phyloP scores from a whole-genome alignment of 1,140 invertebrate species.

The Polypedilum pembai region DNA sequence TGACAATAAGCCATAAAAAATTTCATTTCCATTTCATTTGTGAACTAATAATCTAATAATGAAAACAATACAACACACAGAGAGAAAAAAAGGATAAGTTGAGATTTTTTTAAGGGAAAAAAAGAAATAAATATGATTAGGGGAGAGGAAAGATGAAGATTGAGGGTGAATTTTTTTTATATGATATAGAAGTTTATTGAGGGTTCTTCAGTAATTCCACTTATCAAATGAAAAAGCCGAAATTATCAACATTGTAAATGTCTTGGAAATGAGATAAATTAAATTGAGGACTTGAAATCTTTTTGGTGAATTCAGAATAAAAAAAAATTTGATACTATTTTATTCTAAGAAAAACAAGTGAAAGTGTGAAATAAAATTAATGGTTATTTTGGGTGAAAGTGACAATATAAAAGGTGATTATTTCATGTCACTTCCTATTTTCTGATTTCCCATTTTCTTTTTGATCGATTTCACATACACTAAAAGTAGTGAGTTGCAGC shows the following conservation, averaged over 20 bases:
- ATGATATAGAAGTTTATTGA: not conserved
- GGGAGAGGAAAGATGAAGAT: not conserved
- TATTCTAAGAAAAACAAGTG: not conserved
- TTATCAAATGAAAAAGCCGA: constrained; percentile 3
- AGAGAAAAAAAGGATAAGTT: not conserved
- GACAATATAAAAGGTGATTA: constrained; percentile 18
- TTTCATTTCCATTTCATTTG: not conserved
- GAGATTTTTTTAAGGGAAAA: constrained; percentile 2
- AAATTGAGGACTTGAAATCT: not conserved
- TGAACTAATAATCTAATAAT: constrained; percentile 19
- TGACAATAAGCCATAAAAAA: too few species aligned
- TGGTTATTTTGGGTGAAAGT: not conserved
- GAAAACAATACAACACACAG: not conserved
- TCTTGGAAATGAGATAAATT: constrained; percentile 13
- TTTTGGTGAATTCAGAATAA: not conserved
- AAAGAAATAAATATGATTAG: not conserved
- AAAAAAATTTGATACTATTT: not conserved
- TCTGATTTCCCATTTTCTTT: constrained; percentile 6
- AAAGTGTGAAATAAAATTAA: not conserved
- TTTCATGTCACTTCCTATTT: constrained; percentile 11
- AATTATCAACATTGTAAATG: constrained; percentile 14
- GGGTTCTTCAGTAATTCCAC: constrained; percentile 10
- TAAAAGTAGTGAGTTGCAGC: not conserved
- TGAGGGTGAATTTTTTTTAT: not conserved
- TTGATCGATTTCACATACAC: not conserved